These are phyloP conservation scores for Heterochromis multidens DNA, from an alignment of 2,113 vertebrate genomes.

Conservation along the genomic window DNA sequence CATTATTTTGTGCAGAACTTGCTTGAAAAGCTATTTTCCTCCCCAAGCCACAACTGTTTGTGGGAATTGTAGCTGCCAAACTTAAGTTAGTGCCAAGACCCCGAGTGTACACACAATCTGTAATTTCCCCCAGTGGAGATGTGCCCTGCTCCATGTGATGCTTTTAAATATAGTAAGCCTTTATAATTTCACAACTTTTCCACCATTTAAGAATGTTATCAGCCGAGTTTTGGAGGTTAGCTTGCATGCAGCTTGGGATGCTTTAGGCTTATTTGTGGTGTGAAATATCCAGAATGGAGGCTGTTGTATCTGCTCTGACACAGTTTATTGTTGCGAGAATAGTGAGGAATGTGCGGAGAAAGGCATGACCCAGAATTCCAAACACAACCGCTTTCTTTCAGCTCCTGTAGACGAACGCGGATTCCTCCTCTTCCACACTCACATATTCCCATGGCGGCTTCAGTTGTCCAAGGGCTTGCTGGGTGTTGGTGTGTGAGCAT, in stretches of 20 bases:
- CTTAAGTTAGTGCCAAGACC: constrained; percentile 5
- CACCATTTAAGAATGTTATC: constrained; percentile 6
- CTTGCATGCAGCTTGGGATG: not conserved
- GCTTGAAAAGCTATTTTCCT: constrained; percentile 18
- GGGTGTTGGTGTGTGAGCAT: constrained; percentile 16
- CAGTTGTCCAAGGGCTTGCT: constrained; percentile 32
- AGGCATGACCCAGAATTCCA: constrained; percentile 72
- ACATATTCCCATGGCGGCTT: constrained; percentile 59
- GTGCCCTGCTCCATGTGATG: constrained; percentile 15
- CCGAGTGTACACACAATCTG: not conserved
- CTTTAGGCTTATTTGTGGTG: constrained; percentile 2
- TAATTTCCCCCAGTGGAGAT: not conserved
- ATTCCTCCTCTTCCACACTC: constrained; percentile 50
- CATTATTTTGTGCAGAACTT: constrained; percentile 14
- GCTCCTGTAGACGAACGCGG: constrained; percentile 40
- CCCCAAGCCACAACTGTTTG: constrained; percentile 6
- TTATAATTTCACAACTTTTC: constrained; percentile 22
- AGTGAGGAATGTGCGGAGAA: constrained; percentile 68
- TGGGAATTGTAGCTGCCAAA: not conserved
- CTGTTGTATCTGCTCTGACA: constrained; percentile 54
- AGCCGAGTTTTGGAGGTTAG: not conserved
- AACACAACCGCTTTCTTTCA: constrained; percentile 60
- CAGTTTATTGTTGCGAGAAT: constrained; percentile 54
- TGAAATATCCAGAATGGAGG: constrained; percentile 40
- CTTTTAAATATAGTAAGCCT: constrained; percentile 10